A percentile compares a stretch with the other conserved stretches of the same genome.
These are phyloP conservation scores for Dioctria rufipes DNA, from an alignment of 2,888 invertebrate species.

Conservation along the genomic window DNA sequence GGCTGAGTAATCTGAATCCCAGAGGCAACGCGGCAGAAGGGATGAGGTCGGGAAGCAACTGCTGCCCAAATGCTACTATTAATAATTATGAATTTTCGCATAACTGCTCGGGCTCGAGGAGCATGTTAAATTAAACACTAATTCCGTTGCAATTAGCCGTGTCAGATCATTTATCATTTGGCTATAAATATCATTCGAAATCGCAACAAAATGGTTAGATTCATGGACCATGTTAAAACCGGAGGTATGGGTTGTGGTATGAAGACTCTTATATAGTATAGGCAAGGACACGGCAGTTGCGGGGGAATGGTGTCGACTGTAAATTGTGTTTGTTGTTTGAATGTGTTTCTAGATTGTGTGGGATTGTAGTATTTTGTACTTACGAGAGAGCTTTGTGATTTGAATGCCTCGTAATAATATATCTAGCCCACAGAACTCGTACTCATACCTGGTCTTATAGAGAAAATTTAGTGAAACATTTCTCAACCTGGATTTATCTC, in stretches of 20 bases:
- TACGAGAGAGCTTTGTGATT: conserved; percentile 43
- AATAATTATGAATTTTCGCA: conserved; percentile 51
- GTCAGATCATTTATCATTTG: conserved; percentile 65
- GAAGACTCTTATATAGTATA: not conserved
- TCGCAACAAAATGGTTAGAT: conserved; percentile 60
- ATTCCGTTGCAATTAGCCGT: conserved; percentile 65
- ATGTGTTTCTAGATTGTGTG: conserved; percentile 39
- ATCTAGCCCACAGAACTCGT: conserved; percentile 11
- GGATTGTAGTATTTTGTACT: conserved; percentile 44
- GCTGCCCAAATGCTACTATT: conserved; percentile 41
- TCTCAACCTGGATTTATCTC: conserved; percentile 19
- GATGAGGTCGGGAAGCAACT: not conserved
- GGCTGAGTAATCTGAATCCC: not conserved
- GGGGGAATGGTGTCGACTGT: conserved; percentile 1
- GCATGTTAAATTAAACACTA: conserved; percentile 64
- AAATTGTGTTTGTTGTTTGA: not conserved
- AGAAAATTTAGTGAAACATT: conserved; percentile 4
- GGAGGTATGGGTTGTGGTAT: conserved; percentile 7
- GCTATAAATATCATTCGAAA: conserved; percentile 62
- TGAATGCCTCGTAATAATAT: conserved; percentile 1
- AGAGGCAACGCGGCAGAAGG: not conserved
- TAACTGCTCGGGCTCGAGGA: conserved; percentile 54
- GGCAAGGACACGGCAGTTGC: not conserved
- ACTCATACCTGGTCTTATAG: conserved; percentile 12
- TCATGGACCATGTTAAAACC: conserved; percentile 54